A percentile compares a stretch with the other conserved stretches of the same genome.
phyloP scores from a whole-genome alignment of 2,797 vertebrate genomes.

The Anguilla pacifica region DNA sequence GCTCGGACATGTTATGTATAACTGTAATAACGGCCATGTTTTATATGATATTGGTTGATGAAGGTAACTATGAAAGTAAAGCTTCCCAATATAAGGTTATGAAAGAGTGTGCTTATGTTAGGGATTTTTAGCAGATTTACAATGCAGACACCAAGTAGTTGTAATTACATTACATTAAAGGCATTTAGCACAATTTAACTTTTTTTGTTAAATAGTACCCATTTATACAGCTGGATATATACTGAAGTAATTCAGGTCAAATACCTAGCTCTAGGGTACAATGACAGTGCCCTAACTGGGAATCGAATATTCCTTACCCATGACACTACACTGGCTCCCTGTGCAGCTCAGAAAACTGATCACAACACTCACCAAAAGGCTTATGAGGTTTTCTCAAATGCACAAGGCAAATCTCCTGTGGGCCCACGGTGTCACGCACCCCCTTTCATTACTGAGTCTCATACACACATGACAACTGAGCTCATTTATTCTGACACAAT shows the following conservation, averaged over 20 bases:
- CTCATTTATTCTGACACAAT: not conserved
- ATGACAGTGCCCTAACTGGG: not conserved
- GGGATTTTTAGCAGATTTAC: not conserved
- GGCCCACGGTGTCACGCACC: no score
- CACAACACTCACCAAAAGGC: not conserved
- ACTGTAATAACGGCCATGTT: not conserved
- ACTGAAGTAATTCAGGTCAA: not conserved
- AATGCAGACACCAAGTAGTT: not conserved
- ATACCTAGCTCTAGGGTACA: not conserved
- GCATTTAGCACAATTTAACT: not conserved
- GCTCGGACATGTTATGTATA: not conserved
- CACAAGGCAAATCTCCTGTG: not conserved
- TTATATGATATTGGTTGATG: not conserved
- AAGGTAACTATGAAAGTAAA: not conserved
- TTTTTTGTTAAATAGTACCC: not conserved
- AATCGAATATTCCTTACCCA: not conserved
- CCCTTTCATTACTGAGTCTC: not conserved
- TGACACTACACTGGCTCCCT: not conserved
- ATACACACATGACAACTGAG: not conserved
- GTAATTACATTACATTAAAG: not conserved
- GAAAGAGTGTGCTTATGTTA: not conserved
- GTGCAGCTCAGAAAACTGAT: not conserved
- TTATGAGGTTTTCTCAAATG: not conserved
- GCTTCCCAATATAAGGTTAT: not conserved
- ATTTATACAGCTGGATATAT: not conserved